These are phyloP conservation scores for Macrotus californicus DNA, from an alignment of 2,113 vertebrate genomes.

Conservation along the genomic window DNA sequence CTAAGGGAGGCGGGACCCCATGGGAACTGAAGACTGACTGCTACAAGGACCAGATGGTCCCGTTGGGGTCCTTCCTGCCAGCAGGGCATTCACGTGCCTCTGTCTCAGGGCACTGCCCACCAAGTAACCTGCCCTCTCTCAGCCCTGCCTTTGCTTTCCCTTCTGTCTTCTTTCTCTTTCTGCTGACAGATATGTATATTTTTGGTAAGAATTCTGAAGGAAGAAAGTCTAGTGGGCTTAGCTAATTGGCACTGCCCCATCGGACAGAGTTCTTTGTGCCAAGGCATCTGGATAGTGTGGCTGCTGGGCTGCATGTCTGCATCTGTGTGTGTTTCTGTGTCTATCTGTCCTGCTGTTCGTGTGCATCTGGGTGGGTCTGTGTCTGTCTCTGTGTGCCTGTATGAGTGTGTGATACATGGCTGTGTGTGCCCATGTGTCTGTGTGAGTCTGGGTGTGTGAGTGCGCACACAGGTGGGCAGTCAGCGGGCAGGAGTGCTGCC, in stretches of 20 bases:
- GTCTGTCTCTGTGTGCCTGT: not conserved
- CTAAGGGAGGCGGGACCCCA: not conserved
- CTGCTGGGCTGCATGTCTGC: not conserved
- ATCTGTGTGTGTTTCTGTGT: not conserved
- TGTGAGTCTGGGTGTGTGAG: not conserved
- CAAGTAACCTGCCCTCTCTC: accelerated
- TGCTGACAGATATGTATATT: not conserved
- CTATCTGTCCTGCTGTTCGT: not conserved
- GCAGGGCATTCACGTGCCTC: accelerated
- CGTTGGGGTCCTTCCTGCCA: accelerated
- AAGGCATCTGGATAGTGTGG: accelerated
- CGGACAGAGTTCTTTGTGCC: not conserved
- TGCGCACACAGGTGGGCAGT: not conserved
- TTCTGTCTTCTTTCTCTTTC: not conserved
- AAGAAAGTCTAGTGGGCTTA: not conserved
- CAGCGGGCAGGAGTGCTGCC: not conserved
- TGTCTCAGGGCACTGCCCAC: not conserved
- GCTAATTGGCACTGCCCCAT: accelerated
- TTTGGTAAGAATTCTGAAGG: not conserved
- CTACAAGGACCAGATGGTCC: not conserved
- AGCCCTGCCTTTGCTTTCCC: not conserved
- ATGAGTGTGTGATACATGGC: not conserved
- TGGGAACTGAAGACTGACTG: not conserved
- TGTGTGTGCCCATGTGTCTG: no score
- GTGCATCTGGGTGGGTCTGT: not conserved